Base-by-base conservation (phyloP, 2,888 invertebrate genomes). In the Agrochola lychnidis region DNA sequence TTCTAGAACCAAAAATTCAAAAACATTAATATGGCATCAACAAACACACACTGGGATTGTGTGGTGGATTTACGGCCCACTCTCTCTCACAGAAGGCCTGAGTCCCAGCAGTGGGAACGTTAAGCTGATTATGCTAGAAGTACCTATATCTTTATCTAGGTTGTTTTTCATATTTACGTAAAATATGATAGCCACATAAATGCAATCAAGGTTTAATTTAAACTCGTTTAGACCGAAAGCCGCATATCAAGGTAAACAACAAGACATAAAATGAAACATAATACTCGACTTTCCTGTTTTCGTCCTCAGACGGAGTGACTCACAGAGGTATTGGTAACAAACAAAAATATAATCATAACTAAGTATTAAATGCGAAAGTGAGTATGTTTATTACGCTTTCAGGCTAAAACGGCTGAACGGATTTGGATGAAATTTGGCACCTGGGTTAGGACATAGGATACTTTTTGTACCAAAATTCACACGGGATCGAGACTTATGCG, bases 211-310 rank as follows among this genome's bases (percentile, higher is more conserved):
- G 1, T 30, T 1, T 30, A 30, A 30, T 2, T 30, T 30, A 30
- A 30, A 30, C 4, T 14, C 2, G 9, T n/a, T 16, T 25, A 16
- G 64, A 64, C 10, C 19, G 19, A 64, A 25, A 66, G 25, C 19
- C 19, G 25, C 19, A 19, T 12, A 0, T 25, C 45, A 45, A 25
- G 42, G 42, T 45, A 64, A 42, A 64, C 19, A 19, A 12, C 25
- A 16, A 1, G 6, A 12, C 19, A 19, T 42, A 42, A 45, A 45
- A 45, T 42, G 9, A 19, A 45, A 19, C 45, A 45, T 10, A 64
- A 40, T 16, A n/a, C 10, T 45, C 19, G 45, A 19, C 25, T 64
- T 64, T 64, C 64, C 64, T 64, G 64, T 25, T 45, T 66, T 66
- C 19, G 12, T 12, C 6, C 12, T 25, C 45, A 19, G 4, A 45